Evolutionary conservation across 2,888 invertebrate species (phyloP), one percentile per base, ranked within the genome.

Genomic region (Apamea monoglypha): DNA sequence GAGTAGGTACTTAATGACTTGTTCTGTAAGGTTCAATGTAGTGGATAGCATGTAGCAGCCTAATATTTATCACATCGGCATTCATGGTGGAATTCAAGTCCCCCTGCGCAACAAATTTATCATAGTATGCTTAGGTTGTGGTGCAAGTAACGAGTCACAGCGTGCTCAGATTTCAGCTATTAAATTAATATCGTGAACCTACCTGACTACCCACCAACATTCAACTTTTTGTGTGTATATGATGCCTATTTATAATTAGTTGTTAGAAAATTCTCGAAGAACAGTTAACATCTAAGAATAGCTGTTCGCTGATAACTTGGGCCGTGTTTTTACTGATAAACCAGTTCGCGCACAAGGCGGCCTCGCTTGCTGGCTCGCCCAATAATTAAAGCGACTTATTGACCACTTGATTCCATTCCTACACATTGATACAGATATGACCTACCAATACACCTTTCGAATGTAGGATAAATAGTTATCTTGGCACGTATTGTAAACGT

Each of bases 371-470:
- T 91, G 81, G 91, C 90, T 93, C 95, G 94, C 93, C 92, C 93
- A 95, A 95, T 95, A 95, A 96, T 95, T 96, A 95, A 95, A 94
- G 91, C 94, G 91, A 94, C 94, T 94, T 94, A 96, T 95, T 96
- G 95, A 92, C 94, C 93, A 95, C 95, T 96, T 96, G 95, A 92
- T 94, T 94, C 91, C 94, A 94, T 94, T 95, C 92, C 92, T 94
- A 90, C 89, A 92, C 91, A 93, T 94, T 94, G 94, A 93, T 95
- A 95, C 93, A 92, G 93, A 95, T 94, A 91, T 91, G 90, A 93
- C 90, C 91, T 91, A 92, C 91, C 91, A 90, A 86, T 88, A 88
- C 89, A 90, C 91, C 92, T 94, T 95, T 94, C 93, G 91, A 92
- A 91, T 90, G 86, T 90, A 90, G 90, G 91, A 91, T 92, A 91